Percentiles rank a stretch among this genome's conserved stretches.
Evolutionary conservation across 2,797 vertebrate species (phyloP).

Genomic region (Takifugu rubripes): DNA sequence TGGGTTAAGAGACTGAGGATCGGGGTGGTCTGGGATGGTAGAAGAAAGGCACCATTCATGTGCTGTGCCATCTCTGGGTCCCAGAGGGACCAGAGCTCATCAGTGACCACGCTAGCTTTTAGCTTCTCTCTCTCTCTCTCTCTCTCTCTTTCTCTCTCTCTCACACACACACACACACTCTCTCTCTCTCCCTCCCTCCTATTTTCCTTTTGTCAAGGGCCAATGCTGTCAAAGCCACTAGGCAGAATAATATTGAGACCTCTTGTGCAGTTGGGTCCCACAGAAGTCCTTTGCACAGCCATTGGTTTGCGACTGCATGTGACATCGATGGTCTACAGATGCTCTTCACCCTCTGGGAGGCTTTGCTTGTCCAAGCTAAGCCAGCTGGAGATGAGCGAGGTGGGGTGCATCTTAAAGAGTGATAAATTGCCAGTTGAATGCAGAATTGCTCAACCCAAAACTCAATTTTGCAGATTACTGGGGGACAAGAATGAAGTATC

Average conservation of each 20-base stretch:
- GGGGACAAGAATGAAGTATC: slow-evolving; percentile 1
- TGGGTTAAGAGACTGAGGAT: slow-evolving; percentile 39
- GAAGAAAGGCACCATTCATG: slow-evolving; percentile 71
- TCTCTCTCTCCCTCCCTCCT: background rate
- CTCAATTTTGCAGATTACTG: slow-evolving; percentile 7
- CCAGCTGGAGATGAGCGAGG: slow-evolving; percentile 32
- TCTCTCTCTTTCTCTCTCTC: slow-evolving; percentile 9
- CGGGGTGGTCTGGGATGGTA: slow-evolving; percentile 42
- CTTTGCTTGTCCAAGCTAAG: slow-evolving; percentile 16
- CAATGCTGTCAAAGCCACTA: slow-evolving; percentile 48
- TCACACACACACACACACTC: slow-evolving; percentile 1
- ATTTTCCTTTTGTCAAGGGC: slow-evolving; percentile 40
- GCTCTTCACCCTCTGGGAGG: slow-evolving; percentile 18
- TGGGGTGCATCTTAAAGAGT: slow-evolving; percentile 32
- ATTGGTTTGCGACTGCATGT: slow-evolving; percentile 38
- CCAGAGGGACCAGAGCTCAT: slow-evolving; percentile 55
- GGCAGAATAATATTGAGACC: slow-evolving; percentile 52
- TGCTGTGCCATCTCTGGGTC: slow-evolving; percentile 69
- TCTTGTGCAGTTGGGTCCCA: slow-evolving; percentile 47
- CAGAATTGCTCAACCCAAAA: slow-evolving; percentile 10
- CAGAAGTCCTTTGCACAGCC: slow-evolving; percentile 27
- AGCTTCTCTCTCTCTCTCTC: slow-evolving; percentile 30
- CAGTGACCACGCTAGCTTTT: slow-evolving; percentile 71
- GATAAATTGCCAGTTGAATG: slow-evolving; percentile 28
- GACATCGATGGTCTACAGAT: slow-evolving; percentile 22